phyloP scores from a whole-genome alignment of 2,797 vertebrate species.

The Lycodopsis pacificus region DNA sequence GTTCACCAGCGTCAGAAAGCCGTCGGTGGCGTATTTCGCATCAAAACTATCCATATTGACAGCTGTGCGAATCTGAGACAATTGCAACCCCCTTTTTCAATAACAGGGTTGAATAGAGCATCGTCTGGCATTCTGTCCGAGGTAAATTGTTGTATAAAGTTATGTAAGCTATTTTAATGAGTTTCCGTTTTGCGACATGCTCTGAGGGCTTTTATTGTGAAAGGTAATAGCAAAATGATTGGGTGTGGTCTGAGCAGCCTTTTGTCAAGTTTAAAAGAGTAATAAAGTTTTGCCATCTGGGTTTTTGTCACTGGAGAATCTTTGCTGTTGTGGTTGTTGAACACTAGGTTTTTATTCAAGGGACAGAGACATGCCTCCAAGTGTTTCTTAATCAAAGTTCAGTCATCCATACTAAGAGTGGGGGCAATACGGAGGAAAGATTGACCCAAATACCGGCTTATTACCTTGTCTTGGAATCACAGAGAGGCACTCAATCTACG shows the following conservation, averaged over 20 bases:
- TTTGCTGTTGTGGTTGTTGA: not conserved
- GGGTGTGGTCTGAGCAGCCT: not conserved
- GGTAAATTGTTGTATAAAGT: not conserved
- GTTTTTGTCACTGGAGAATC: not conserved
- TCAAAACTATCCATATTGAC: not conserved
- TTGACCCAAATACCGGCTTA: conserved; percentile 70
- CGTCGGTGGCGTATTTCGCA: not conserved
- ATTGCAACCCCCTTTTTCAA: not conserved
- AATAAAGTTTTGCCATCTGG: not conserved
- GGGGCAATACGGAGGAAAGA: conserved; percentile 51
- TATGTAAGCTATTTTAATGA: not conserved
- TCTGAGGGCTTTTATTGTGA: not conserved
- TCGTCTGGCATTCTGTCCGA: not conserved
- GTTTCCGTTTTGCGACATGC: not conserved
- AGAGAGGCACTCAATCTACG: conserved; percentile 34
- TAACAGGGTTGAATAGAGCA: not conserved
- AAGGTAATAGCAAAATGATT: not conserved
- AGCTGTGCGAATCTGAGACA: not conserved
- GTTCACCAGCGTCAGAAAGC: not conserved
- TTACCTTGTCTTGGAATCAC: conserved; percentile 59
- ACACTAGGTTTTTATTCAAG: conserved; percentile 30
- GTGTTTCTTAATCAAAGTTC: conserved; percentile 69
- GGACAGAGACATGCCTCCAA: conserved; percentile 28
- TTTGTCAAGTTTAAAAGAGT: not conserved
- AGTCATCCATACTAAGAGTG: conserved; percentile 53